Percentiles rank a stretch among this genome's conserved stretches.
Conservation (phyloP, 2,113 vertebrate genomes). For the Daubentonia madagascariensis region DNA sequence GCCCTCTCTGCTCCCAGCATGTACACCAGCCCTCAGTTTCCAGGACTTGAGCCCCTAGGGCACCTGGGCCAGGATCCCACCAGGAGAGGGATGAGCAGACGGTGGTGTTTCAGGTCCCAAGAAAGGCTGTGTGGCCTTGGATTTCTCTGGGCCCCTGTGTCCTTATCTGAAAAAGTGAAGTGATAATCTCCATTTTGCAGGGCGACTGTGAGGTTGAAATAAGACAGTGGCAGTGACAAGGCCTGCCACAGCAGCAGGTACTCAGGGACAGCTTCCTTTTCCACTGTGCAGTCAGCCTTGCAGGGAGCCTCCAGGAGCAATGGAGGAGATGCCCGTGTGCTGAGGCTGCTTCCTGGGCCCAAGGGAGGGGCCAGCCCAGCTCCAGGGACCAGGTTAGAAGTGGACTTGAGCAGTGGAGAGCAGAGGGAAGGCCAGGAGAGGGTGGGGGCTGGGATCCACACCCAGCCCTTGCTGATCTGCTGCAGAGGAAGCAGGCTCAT, state of each 20-base stretch:
- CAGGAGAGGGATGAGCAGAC: not conserved
- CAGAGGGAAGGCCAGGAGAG: conserved; percentile 18
- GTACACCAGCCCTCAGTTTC: not conserved
- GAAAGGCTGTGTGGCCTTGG: not conserved
- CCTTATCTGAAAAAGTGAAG: not conserved
- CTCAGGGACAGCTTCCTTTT: not conserved
- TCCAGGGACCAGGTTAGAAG: not conserved
- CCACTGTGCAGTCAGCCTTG: not conserved
- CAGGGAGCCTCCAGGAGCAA: not conserved
- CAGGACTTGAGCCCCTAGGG: not conserved
- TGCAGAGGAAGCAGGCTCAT: accelerated
- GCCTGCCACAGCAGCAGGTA: not conserved
- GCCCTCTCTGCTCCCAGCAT: not conserved
- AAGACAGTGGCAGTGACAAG: not conserved
- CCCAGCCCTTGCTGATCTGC: not conserved
- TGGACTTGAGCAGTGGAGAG: conserved; percentile 52
- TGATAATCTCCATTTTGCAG: not conserved
- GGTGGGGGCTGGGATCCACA: not conserved
- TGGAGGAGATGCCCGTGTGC: not conserved
- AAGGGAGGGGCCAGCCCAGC: not conserved
- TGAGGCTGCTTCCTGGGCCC: not conserved
- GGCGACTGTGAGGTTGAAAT: not conserved
- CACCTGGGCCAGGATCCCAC: not conserved
- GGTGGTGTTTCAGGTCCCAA: not conserved
- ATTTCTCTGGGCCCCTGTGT: not conserved